Evolutionary conservation across 30 jellyfish, hydroid and myxozoan genomes (phyloP), one percentile per base, ranked within the genome.

Genomic region (Turritopsis dohrnii): DNA sequence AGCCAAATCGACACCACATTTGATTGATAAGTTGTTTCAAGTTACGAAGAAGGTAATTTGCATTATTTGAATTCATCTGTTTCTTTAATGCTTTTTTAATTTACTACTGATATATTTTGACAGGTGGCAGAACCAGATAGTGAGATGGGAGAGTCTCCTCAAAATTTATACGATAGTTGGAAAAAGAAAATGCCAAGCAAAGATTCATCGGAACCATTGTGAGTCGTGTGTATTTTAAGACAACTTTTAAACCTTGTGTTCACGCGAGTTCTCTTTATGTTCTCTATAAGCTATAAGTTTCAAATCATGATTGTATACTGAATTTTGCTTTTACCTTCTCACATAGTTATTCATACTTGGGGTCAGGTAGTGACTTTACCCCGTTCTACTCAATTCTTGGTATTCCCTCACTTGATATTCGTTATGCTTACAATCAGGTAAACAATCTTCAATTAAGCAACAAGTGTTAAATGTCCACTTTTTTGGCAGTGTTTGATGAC

Each of bases 291-390:
- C n/a, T n/a, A n/a, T n/a, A n/a, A n/a, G n/a, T n/a, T n/a, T n/a
- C n/a, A n/a, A n/a, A n/a, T n/a, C n/a, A n/a, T n/a, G n/a, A n/a
- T n/a, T n/a, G n/a, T n/a, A n/a, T n/a, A n/a, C n/a, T n/a, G n/a
- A n/a, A n/a, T n/a, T n/a, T n/a, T n/a, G n/a, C n/a, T n/a, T n/a
- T 29, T n/a, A 22, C 71, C 53, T 22, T 41, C 21, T 9, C 85
- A 80, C 77, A 69, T 69, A 69, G 87, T 18, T 80, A 80, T 20
- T 65, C 52, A 21, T 52, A 54, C 21, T 80, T 80, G 85, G 97
- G 96, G 54, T 91, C 97, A 19, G 99, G 99, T 26, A 94, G 99
- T 73, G 99, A 94, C 71, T 94, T 89, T 86, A 83, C 96, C 20
- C 94, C 95, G 81, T 94, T 94, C 80, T 89, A 94, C 73, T 86